These are phyloP conservation scores for Nothoprocta pentlandii DNA, from an alignment of 2,113 vertebrate species.

Conservation along the genomic window DNA sequence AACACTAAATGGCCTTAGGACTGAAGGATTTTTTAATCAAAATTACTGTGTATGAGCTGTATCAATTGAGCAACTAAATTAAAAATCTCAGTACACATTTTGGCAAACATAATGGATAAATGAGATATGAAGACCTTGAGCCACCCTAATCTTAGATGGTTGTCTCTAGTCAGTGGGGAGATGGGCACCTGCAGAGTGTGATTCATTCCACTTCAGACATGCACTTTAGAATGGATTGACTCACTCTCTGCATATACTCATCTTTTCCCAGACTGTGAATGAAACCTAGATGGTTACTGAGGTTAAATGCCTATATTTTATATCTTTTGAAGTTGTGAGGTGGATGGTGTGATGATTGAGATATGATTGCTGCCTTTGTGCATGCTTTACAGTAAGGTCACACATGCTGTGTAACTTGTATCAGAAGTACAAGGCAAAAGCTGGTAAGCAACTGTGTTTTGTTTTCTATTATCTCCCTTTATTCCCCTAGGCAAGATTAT, in stretches of 20 bases:
- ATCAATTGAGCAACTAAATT: neutral
- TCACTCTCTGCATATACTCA: neutral
- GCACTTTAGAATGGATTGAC: neutral
- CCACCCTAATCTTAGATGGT: neutral
- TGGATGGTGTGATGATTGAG: neutral
- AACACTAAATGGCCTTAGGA: neutral
- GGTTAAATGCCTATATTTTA: neutral
- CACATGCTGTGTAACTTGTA: neutral
- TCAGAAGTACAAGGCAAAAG: neutral
- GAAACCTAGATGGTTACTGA: neutral
- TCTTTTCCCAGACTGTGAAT: neutral
- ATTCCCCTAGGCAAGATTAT: neutral
- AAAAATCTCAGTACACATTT: neutral
- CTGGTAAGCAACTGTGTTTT: neutral
- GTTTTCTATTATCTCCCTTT: neutral
- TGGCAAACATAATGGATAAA: neutral
- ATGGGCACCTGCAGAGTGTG: neutral
- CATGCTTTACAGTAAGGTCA: neutral
- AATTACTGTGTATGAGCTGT: neutral
- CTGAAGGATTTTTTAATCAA: neutral
- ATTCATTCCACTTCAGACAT: neutral
- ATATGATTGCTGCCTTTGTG: neutral
- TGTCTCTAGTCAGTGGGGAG: neutral
- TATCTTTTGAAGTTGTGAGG: neutral
- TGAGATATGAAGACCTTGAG: neutral